phyloP scores from a whole-genome alignment of 2,797 vertebrate species.

The Pangasius krempfi region DNA sequence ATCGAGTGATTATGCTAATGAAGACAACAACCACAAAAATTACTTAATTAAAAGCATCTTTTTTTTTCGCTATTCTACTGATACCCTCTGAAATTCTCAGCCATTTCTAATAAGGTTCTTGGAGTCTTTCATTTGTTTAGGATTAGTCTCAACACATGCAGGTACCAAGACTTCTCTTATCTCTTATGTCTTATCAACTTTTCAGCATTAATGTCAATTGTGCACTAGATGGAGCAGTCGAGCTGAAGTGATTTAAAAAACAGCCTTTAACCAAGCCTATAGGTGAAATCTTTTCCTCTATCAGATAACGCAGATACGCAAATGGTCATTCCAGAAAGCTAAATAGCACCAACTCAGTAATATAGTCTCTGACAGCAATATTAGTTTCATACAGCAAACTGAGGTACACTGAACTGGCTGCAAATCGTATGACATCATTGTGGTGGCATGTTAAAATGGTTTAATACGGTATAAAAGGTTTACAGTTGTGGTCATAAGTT shows the following conservation, averaged over 20 bases:
- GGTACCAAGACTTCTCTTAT: background rate
- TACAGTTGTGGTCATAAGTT: background rate
- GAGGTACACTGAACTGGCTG: background rate
- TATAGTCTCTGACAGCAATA: background rate
- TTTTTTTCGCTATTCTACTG: background rate
- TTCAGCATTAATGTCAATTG: background rate
- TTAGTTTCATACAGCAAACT: background rate
- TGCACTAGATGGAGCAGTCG: constrained; percentile 56
- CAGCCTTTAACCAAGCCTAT: background rate
- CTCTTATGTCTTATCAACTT: constrained; percentile 8
- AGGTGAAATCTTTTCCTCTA: background rate
- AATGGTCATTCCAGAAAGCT: background rate
- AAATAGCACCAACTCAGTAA: background rate
- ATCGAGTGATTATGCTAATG: background rate
- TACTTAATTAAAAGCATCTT: background rate
- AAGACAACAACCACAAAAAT: background rate
- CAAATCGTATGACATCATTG: background rate
- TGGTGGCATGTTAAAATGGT: background rate
- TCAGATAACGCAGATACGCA: background rate
- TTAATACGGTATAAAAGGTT: background rate
- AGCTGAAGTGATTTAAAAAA: constrained; percentile 17
- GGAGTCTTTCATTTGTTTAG: background rate
- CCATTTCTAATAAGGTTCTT: background rate
- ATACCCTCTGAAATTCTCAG: background rate
- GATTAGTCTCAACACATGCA: background rate